Evolutionary conservation across 2,797 vertebrate species (phyloP).

Genomic region (Labeo calbasu): DNA sequence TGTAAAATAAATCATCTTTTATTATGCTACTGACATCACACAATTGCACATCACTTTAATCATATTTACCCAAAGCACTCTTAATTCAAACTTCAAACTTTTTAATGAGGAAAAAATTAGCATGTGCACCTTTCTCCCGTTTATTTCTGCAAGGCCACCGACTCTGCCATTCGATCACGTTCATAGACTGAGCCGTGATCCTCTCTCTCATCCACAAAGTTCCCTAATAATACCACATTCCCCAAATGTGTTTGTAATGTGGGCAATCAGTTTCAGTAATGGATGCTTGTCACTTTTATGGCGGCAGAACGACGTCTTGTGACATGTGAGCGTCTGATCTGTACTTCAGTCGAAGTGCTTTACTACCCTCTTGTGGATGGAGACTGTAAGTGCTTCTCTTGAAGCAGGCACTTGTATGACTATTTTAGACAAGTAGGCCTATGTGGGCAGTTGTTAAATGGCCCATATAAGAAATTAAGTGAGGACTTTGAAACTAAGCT

Average conservation of each 20-base stretch:
- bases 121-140: constrained; percentile 30
- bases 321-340: constrained; percentile 71
- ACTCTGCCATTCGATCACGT: constrained; percentile 73
- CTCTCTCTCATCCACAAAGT: constrained; percentile 83
- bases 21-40: not conserved
- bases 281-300: constrained; percentile 88
- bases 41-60: not conserved
- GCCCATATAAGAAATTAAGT: constrained; percentile 8
- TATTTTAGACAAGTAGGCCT: constrained; percentile 3
- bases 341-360: constrained; percentile 58
- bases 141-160: constrained; percentile 63
- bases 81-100: not conserved
- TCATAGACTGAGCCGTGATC: constrained; percentile 77
- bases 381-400: not conserved
- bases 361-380: constrained; percentile 75
- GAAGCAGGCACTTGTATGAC: not conserved
- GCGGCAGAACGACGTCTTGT: constrained; percentile 81
- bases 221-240: constrained; percentile 85
- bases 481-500: not conserved
- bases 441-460: not conserved
- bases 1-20: not conserved
- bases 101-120: not conserved
- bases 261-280: constrained; percentile 88
- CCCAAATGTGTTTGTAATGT: constrained; percentile 88
- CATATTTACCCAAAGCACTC: not conserved